Conservation (phyloP, 2,797 vertebrate genomes). For the Coluber constrictor region DNA sequence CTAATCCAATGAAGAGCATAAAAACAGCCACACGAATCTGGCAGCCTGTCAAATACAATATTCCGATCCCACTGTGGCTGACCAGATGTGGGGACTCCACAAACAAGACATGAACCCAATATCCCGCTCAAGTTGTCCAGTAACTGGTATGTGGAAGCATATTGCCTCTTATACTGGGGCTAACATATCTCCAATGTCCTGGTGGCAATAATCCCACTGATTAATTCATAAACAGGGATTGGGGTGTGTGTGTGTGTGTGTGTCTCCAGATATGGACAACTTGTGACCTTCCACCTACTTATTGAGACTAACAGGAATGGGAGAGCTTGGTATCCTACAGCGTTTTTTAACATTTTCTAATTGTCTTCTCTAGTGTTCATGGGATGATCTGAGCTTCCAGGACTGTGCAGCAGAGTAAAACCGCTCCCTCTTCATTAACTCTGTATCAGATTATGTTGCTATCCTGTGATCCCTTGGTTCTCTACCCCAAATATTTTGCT, state of each 20-base stretch:
- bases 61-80: neutral
- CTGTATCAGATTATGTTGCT: neutral
- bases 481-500: neutral
- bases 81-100: neutral
- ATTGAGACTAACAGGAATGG: neutral
- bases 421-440: neutral
- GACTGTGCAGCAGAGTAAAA: neutral
- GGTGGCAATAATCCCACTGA: neutral
- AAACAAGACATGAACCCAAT: neutral
- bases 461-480: neutral
- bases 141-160: neutral
- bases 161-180: neutral
- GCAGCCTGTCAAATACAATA: neutral
- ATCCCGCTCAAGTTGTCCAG: neutral
- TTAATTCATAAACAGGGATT: neutral
- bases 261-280: neutral
- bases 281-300: neutral
- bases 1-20: neutral
- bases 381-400: neutral
- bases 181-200: neutral
- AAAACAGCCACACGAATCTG: neutral
- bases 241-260: no score
- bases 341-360: neutral
- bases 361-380: neutral
- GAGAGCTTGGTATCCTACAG: neutral